Base-by-base conservation (phyloP, 2,113 vertebrate species). In the Gymnogyps californianus region DNA sequence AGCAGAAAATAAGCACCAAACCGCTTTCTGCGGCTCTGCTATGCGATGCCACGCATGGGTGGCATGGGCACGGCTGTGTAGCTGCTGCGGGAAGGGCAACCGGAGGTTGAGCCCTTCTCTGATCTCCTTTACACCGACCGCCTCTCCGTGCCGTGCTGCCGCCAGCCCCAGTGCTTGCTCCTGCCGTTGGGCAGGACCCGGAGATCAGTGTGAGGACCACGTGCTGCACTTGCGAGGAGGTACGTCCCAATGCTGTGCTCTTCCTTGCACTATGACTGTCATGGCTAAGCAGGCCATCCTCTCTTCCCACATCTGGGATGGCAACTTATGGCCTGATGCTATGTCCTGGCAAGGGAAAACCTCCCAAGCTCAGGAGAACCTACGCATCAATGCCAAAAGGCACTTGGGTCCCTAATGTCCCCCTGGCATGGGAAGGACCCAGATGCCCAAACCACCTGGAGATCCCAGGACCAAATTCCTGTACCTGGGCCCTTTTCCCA, bases 301-400 rank as follows among this genome's bases (percentile, higher is more conserved):
- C 42, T 38, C 58, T 32, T 34, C 54, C 76, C 46, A 36, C 29
- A 25, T 58, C 5, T 65, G 69, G 42, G 54, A 31, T 21, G 1
- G 2, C 49, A 64, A 13, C 40, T 55, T 21, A 34, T 1, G 10
- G 59, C 28, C 29, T 32, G 74, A 72, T 21, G 75, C n/a, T 25
- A 10, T 3, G 0, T 69, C 69, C 54, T 2, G 1, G 57, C 17
- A 46, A 29, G 25, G 25, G 58, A 89, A 38, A 22, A n/a, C 44
- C 58, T 67, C 57, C 65, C 1, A 3, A 40, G 54, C 36, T 36
- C 9, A 6, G 66, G 44, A 67, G 66, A 82, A 5, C 70, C 51
- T 9, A 15, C 0, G 4, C 66, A 18, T 20, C 2, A 3, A 51
- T 9, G 24, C 21, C 0, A 0, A 90, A 86, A 88, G 5, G 21